Evolutionary conservation across 2,113 vertebrate genomes (phyloP), one percentile per base, ranked within the genome.

Genomic region (Scytalopus superciliaris): DNA sequence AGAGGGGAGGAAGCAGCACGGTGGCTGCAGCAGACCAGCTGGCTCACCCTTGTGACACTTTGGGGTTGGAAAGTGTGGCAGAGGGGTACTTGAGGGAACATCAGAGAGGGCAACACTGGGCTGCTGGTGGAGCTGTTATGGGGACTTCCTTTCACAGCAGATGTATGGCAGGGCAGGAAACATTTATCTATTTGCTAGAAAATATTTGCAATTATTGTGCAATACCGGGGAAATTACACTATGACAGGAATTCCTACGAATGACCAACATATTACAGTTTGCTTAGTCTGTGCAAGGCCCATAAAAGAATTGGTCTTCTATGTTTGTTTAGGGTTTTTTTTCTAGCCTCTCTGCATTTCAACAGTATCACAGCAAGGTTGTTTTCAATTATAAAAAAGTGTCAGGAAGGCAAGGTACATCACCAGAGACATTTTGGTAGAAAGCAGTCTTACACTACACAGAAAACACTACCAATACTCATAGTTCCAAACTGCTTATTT

Each of bases 1-100:
- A 16, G 40, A 68, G 39, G 50, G 47, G 30, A 60, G 19, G 63
- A 40, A 45, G 83, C 0, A 0, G 22, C 11, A 3, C 0, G 0
- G 70, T 74, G 83, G 23, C 33, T 37, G 9, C 62, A 49, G 63
- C 68, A 77, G 37, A 69, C 7, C 40, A 7, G 72, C 2, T 50
- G 76, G 30, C 59, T 81, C 64, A 19, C 47, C 49, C 7, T 64
- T 2, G 0, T 0, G 2, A 42, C 37, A 10, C 35, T 23, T 12
- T 3, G 35, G 50, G 22, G 2, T 19, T 18, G n/a, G 44, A 60
- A 33, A 4, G 33, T 30, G 52, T 1, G 3, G 49, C 49, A 69
- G 24, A 47, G 33, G 16, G 12, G 4, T 67, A 33, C 40, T 52
- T 3, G 3, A 64, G 63, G 72, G 44, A 80, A 6, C 33, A 19